Evolutionary conservation across 1,140 invertebrate species (phyloP).

Genomic region (Cheumatopsyche charites): DNA sequence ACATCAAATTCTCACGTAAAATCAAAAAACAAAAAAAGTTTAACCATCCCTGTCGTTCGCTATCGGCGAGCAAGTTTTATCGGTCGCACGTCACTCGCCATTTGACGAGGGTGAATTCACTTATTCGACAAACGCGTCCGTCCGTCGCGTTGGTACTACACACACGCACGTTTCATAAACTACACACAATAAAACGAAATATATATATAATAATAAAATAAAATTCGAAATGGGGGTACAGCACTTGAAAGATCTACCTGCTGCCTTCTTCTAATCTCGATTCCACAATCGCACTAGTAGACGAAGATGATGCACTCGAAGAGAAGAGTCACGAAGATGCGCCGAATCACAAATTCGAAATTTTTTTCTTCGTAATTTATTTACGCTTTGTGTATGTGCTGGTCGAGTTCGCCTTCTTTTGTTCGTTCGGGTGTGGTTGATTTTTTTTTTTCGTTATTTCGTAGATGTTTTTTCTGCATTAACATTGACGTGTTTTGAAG

Average conservation of each 20-base stretch:
- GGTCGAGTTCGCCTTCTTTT: too few relatives aligned
- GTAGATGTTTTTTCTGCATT: constrained; percentile 19
- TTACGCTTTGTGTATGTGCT: neutral
- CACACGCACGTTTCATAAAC: neutral
- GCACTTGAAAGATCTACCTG: constrained; percentile 1
- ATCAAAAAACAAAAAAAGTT: too few relatives aligned
- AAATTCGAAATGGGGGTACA: neutral
- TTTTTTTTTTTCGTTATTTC: constrained; percentile 4
- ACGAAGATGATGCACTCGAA: neutral
- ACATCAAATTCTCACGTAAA: too few relatives aligned
- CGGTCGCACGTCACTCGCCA: constrained; percentile 46
- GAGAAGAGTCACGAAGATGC: constrained; percentile 19
- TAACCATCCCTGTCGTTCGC: constrained; percentile 19
- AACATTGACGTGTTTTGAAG: constrained; percentile 28
- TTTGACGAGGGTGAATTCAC: constrained; percentile 49
- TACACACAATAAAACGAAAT: too few relatives aligned
- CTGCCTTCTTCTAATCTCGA: too few relatives aligned
- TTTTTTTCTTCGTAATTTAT: too few relatives aligned
- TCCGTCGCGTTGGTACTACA: neutral
- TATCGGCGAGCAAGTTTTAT: constrained; percentile 39
- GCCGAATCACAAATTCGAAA: neutral
- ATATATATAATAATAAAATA: constrained; percentile 35
- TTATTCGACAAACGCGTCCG: constrained; percentile 44
- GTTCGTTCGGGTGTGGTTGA: too few relatives aligned
- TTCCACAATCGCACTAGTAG: too few relatives aligned